These are phyloP conservation scores for Ctenopoma kingsleyae DNA, from an alignment of 2,797 vertebrate genomes.

Conservation along the genomic window DNA sequence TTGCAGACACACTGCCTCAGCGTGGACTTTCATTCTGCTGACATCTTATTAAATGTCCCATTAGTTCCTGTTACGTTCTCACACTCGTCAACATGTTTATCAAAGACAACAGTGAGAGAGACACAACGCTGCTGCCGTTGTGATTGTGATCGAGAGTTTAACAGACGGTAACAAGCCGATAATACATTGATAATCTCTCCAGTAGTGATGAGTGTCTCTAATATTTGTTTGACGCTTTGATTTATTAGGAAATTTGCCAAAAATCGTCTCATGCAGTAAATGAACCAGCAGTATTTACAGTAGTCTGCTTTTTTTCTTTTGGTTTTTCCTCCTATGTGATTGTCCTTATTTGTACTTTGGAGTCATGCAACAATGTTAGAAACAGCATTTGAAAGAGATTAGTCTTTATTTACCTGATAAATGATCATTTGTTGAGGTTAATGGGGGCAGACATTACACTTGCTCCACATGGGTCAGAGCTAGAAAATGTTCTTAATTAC, in stretches of 20 bases:
- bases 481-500: constrained; percentile 7
- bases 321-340: not conserved
- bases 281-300: constrained; percentile 40
- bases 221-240: constrained; percentile 55
- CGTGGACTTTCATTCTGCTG: constrained; percentile 60
- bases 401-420: constrained; percentile 7
- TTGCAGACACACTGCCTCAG: constrained; percentile 53
- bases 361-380: constrained; percentile 24
- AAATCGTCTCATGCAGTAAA: constrained; percentile 35
- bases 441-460: constrained; percentile 4
- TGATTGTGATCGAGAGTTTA: constrained; percentile 41
- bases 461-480: not conserved
- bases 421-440: constrained; percentile 15
- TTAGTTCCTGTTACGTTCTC: constrained; percentile 59
- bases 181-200: constrained; percentile 50
- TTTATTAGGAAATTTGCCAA: constrained; percentile 29
- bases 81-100: constrained; percentile 64
- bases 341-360: constrained; percentile 20
- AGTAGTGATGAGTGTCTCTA: constrained; percentile 39
- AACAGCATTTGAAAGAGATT: constrained; percentile 10
- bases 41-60: constrained; percentile 55
- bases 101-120: constrained; percentile 45
- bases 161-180: constrained; percentile 57
- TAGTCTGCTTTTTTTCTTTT: constrained; percentile 26
- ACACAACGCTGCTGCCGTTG: constrained; percentile 28